These are phyloP conservation scores for Uria aalge DNA, from an alignment of 2,113 vertebrate genomes.

Conservation along the genomic window DNA sequence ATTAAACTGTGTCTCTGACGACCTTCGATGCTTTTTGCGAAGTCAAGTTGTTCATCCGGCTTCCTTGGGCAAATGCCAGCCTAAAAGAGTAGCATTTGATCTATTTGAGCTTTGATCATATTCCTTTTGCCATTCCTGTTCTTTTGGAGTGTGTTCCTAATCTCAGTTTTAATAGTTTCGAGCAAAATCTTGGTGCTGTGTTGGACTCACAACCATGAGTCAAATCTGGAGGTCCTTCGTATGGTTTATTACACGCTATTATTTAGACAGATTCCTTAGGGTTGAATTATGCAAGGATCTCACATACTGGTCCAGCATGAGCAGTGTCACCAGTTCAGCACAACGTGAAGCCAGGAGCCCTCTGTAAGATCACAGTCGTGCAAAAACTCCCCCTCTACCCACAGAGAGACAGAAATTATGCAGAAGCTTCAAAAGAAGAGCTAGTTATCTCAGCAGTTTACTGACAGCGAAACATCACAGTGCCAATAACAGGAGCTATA, in stretches of 20 bases:
- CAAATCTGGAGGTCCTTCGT: not conserved
- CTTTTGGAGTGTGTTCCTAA: not conserved
- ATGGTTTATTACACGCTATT: fast-evolving
- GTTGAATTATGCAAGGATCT: not conserved
- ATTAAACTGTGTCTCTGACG: fast-evolving
- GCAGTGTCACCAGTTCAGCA: not conserved
- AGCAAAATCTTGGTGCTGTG: not conserved
- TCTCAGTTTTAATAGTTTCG: not conserved
- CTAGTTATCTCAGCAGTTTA: not conserved
- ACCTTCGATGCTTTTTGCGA: not conserved
- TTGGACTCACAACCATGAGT: fast-evolving
- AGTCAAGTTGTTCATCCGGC: not conserved
- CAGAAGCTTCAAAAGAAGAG: not conserved
- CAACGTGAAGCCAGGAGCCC: not conserved
- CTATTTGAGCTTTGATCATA: fast-evolving
- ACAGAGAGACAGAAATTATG: not conserved
- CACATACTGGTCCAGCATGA: not conserved
- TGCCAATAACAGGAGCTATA: not conserved
- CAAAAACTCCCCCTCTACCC: not conserved
- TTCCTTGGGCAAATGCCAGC: not conserved
- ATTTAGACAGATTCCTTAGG: not conserved
- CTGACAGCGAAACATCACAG: not conserved
- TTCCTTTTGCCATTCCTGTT: not conserved
- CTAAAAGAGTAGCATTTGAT: not conserved
- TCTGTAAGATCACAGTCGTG: not conserved